These are phyloP conservation scores for Pteria penguin DNA, from an alignment of 2,888 invertebrate species.

Conservation along the genomic window DNA sequence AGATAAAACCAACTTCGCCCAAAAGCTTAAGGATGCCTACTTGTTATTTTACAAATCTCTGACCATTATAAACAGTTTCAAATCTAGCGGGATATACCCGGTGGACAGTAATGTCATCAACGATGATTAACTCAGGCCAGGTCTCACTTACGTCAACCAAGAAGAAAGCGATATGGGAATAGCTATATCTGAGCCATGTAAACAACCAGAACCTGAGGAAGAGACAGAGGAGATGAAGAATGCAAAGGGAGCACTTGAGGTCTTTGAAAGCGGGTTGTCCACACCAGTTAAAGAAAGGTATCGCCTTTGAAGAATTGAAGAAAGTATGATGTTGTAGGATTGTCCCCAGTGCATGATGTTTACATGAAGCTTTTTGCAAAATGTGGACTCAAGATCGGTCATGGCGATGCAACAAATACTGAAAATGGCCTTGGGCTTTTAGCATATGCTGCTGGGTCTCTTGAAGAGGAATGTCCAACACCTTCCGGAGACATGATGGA, in stretches of 20 bases:
- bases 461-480: neutral
- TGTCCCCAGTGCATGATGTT: conserved; percentile 36
- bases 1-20: too few relatives aligned
- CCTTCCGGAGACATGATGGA: neutral
- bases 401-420: neutral
- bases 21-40: too few relatives aligned
- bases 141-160: conserved; percentile 14
- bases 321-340: conserved; percentile 28
- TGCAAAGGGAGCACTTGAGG: conserved; percentile 16
- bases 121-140: conserved; percentile 18
- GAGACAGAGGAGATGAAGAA: neutral
- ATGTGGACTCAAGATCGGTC: neutral
- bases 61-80: too few relatives aligned
- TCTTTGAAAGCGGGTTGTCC: conserved; percentile 13
- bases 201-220: neutral
- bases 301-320: conserved; percentile 13
- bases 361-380: conserved; percentile 21
- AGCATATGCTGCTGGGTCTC: conserved; percentile 13
- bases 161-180: neutral
- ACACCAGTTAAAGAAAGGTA: conserved; percentile 33
- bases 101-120: conserved; percentile 26
- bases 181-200: neutral
- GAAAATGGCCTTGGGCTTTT: conserved; percentile 6
- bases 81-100: too few relatives aligned
- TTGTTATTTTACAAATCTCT: too few relatives aligned